A percentile compares a stretch with the other conserved stretches of the same genome.
Evolutionary conservation across 2,888 invertebrate genomes (phyloP).

Genomic region (Mantis religiosa): DNA sequence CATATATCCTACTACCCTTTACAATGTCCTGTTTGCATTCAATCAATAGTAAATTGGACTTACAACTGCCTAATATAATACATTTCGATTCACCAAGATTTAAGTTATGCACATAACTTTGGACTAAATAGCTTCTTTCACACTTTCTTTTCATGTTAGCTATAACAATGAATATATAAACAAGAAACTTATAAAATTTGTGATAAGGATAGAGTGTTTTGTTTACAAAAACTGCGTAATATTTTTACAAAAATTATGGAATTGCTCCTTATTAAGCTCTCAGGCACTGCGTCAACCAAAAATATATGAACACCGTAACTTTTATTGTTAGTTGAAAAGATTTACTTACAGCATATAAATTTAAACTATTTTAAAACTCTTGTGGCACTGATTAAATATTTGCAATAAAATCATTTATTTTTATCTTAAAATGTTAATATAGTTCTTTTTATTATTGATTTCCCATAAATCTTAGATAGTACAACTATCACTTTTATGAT

Average conservation of each 20-base stretch:
- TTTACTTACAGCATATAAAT: neutral
- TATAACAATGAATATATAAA: constrained; percentile 6
- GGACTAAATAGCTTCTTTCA: constrained; percentile 5
- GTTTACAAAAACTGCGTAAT: neutral
- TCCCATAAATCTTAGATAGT: neutral
- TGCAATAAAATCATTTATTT: neutral
- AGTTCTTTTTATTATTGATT: neutral
- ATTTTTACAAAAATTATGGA: neutral
- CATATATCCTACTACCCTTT: constrained; percentile 10
- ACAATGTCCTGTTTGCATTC: constrained; percentile 10
- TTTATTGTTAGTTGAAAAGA: neutral
- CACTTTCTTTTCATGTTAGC: neutral
- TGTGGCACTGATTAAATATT: neutral
- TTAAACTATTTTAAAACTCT: neutral
- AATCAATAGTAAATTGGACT: constrained; percentile 17
- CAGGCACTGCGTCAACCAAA: neutral
- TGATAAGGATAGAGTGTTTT: neutral
- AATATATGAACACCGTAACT: neutral
- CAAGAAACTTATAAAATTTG: neutral
- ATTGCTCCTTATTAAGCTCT: neutral
- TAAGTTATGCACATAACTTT: constrained; percentile 16
- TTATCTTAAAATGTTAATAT: neutral
- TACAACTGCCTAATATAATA: constrained; percentile 9
- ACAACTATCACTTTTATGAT: neutral
- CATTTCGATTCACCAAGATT: constrained; percentile 11